phyloP scores from a whole-genome alignment of 2,888 invertebrate genomes.

The Phalangium opilio region DNA sequence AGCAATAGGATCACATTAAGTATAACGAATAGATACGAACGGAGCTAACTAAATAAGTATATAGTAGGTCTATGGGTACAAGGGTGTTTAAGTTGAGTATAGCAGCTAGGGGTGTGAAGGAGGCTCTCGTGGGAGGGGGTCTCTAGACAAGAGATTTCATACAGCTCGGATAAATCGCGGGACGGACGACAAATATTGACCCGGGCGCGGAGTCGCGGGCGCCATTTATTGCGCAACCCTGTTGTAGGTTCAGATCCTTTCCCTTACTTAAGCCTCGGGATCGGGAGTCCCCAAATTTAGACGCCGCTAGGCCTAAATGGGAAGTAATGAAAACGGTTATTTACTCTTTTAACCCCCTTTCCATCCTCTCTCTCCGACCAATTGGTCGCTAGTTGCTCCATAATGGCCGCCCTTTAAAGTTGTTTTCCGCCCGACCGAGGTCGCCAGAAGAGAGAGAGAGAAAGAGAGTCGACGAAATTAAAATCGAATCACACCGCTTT shows the following conservation, averaged over 20 bases:
- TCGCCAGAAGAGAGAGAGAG: no score
- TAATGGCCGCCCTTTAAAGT: conserved; percentile 19
- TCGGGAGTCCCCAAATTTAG: no score
- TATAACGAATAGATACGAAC: no score
- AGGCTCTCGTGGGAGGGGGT: no score
- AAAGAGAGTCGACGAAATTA: conserved; percentile 15
- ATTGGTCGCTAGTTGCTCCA: conserved; percentile 19
- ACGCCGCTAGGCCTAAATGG: no score
- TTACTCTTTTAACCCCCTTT: background rate
- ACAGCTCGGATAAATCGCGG: conserved; percentile 1
- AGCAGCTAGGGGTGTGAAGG: no score
- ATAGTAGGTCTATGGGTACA: no score
- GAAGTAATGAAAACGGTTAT: no score
- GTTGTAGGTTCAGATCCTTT: background rate
- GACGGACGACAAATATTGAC: conserved; percentile 18
- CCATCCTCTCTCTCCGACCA: conserved; percentile 10
- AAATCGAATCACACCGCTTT: conserved; percentile 16
- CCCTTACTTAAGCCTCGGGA: no score
- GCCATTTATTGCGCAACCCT: background rate
- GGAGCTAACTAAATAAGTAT: no score
- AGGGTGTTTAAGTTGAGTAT: no score
- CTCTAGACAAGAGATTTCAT: background rate
- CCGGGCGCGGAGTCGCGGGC: conserved; percentile 9
- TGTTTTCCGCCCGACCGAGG: conserved; percentile 14
- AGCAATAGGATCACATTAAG: no score